phyloP scores from a whole-genome alignment of 2,888 invertebrate species.

The Callimorpha dominula region DNA sequence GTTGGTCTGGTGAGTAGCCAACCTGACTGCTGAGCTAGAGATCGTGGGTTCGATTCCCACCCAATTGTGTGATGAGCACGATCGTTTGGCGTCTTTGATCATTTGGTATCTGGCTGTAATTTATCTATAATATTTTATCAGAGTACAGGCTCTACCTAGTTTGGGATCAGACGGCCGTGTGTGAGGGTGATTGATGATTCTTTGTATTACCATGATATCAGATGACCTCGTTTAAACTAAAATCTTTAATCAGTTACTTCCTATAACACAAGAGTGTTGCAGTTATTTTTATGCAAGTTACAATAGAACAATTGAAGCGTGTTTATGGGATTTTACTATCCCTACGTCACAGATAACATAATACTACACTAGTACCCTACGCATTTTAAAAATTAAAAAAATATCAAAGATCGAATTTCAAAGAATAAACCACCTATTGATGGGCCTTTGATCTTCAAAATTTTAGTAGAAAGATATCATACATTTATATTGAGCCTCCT shows the following conservation, averaged over 20 bases:
- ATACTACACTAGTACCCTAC: too few species aligned
- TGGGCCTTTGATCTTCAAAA: neutral
- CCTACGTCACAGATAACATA: too few species aligned
- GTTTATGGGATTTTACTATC: neutral
- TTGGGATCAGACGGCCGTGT: too few species aligned
- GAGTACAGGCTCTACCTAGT: too few species aligned
- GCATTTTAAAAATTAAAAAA: neutral
- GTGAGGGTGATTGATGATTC: too few species aligned
- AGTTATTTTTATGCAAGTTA: neutral
- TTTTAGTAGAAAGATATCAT: neutral
- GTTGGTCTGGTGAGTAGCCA: too few species aligned
- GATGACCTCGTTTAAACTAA: neutral
- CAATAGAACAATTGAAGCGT: neutral
- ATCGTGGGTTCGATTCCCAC: too few species aligned
- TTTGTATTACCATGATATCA: neutral
- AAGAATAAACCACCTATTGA: neutral
- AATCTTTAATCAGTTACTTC: neutral
- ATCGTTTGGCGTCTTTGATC: too few species aligned
- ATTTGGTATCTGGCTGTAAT: too few species aligned
- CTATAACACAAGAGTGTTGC: neutral
- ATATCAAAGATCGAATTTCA: neutral
- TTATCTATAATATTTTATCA: too few species aligned
- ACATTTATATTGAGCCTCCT: slow-evolving; percentile 2
- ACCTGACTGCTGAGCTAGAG: too few species aligned
- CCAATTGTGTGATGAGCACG: too few species aligned